Evolutionary conservation across 1,140 invertebrate species (phyloP).

Genomic region (Phortica variegata): DNA sequence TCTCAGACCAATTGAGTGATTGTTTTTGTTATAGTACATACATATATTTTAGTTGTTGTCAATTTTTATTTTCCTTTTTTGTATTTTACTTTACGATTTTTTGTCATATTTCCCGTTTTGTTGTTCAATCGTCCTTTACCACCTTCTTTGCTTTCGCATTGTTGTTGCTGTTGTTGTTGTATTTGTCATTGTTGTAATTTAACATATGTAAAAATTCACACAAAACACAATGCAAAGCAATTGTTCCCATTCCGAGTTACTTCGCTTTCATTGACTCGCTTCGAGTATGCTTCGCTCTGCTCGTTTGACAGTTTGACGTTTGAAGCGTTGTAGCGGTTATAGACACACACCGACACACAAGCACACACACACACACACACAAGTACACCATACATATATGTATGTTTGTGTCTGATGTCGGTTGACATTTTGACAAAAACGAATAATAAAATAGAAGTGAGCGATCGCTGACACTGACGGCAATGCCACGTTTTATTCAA

Average conservation of each 20-base stretch:
- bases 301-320: constrained; percentile 45
- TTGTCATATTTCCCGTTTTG: constrained; percentile 24
- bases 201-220: constrained; percentile 18
- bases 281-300: constrained; percentile 19
- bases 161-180: constrained; percentile 17
- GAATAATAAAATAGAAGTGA: no score
- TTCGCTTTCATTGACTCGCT: neutral
- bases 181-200: constrained; percentile 30
- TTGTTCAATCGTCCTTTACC: no score
- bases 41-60: constrained; percentile 20
- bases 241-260: neutral
- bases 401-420: no score
- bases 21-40: constrained; percentile 21
- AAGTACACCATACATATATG: no score
- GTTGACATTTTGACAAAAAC: no score
- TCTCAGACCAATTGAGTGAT: constrained; percentile 50
- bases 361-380: no score
- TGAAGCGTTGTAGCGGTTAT: no score
- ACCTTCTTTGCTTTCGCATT: no score
- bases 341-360: no score
- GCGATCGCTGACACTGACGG: no score
- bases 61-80: constrained; percentile 18
- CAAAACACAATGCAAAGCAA: neutral
- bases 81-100: constrained; percentile 33
- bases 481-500: no score